Evolutionary conservation across 2,797 vertebrate genomes (phyloP), one percentile per base, ranked within the genome.

Genomic region (Falco naumanni): DNA sequence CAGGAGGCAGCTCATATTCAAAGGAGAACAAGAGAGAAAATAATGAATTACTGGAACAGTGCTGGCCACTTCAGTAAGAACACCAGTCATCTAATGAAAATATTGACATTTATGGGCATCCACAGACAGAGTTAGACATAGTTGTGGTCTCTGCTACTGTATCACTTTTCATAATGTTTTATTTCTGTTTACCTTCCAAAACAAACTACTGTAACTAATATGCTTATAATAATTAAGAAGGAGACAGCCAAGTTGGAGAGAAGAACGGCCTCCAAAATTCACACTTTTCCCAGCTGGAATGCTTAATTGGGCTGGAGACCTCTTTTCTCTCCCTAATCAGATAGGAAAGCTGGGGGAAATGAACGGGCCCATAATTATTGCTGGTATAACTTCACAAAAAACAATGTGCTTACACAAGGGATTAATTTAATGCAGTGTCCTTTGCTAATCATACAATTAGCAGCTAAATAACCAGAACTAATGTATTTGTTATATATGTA

Each of bases 151-250:
- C 60, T 0, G 1, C n/a, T 79, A 79, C 90, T 95, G 75, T 89
- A 96, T 96, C 94, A 45, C 76, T 94, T 96, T 84, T 95, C 93
- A 91, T 69, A 77, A 85, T 60, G 65, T 56, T 96, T 95, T 86
- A 76, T 92, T 97, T 87, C 81, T 97, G 87, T 96, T 97, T 97
- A 94, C 89, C 93, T 96, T 95, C 90, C 84, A 91, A 96, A 97
- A 89, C 69, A 96, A 97, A 93, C 93, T 86, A 66, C 82, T 94
- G 84, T 87, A 94, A 96, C 75, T 91, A 95, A 92, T 91, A 66
- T 66, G 53, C 81, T 96, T 93, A 70, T 86, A 91, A 86, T 91
- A 96, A 92, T 85, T 89, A 92, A 83, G 68, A 50, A 87, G 21
- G 28, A 89, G 65, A 69, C 71, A 60, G 84, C 53, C 85, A 87